Evolutionary conservation across 2,113 vertebrate genomes (phyloP).

Genomic region (Gymnorhina tibicen): DNA sequence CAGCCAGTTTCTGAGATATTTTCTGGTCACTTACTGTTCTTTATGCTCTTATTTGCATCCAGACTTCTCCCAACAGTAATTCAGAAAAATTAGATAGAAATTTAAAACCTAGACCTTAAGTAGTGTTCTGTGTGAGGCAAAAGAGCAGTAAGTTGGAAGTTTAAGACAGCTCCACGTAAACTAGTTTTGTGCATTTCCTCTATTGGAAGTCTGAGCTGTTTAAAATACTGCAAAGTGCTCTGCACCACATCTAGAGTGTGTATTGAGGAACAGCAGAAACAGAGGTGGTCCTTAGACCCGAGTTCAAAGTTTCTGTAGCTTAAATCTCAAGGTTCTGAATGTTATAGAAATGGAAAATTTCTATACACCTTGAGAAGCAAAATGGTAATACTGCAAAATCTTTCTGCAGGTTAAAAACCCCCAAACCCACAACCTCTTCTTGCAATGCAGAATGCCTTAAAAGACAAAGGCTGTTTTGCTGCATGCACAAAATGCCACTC

Average conservation of each 20-base stretch:
- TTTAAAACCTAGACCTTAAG: background rate
- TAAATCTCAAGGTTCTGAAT: background rate
- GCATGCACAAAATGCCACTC: background rate
- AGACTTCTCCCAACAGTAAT: background rate
- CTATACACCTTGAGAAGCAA: background rate
- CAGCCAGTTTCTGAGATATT: background rate
- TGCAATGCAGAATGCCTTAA: background rate
- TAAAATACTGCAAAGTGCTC: background rate
- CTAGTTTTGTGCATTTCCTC: background rate
- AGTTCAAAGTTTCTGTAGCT: background rate
- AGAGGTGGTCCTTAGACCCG: rapidly evolving
- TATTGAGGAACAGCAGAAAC: background rate
- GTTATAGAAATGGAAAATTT: background rate
- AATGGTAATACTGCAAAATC: background rate
- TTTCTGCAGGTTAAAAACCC: background rate
- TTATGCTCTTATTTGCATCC: background rate
- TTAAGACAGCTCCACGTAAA: background rate
- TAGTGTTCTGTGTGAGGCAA: background rate
- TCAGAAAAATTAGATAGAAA: background rate
- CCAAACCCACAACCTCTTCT: background rate
- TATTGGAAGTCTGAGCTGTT: background rate
- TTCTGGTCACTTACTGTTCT: background rate
- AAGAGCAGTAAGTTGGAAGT: background rate
- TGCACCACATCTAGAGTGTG: background rate
- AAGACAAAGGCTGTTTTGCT: background rate